Evolutionary conservation across 2,113 vertebrate genomes (phyloP).

Genomic region (Cheirogaleus medius): DNA sequence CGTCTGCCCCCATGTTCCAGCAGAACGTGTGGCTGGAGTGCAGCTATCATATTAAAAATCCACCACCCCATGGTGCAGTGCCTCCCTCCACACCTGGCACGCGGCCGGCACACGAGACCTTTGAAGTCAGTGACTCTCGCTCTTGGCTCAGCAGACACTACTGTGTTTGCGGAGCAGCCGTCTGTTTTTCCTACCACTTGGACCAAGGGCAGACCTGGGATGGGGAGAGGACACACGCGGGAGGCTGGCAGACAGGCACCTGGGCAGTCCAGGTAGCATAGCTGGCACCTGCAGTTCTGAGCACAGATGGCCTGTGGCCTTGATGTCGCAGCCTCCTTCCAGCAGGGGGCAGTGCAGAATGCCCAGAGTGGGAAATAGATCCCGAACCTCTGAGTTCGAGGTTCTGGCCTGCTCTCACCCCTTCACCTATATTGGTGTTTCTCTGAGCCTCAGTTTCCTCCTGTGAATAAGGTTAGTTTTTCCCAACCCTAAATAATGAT

Average conservation of each 20-base stretch:
- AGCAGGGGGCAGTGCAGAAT: not conserved
- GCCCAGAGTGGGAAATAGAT: not conserved
- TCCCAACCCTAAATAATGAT: not conserved
- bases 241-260: not conserved
- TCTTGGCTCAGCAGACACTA: not conserved
- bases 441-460: not conserved
- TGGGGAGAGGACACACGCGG: not conserved
- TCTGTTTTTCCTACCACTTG: not conserved
- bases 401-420: not conserved
- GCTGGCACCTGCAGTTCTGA: not conserved
- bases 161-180: not conserved
- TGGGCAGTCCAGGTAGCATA: not conserved
- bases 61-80: not conserved
- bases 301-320: not conserved
- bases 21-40: not conserved
- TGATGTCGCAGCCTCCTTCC: not conserved
- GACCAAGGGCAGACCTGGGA: not conserved
- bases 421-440: not conserved
- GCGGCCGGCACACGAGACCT: no score
- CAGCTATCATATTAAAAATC: not conserved
- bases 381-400: not conserved
- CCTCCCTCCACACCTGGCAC: not conserved
- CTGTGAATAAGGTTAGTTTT: not conserved
- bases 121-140: not conserved
- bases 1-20: not conserved